Conservation (phyloP, 1,140 invertebrate genomes). For the Paramacrobiotus metropolitanus region DNA sequence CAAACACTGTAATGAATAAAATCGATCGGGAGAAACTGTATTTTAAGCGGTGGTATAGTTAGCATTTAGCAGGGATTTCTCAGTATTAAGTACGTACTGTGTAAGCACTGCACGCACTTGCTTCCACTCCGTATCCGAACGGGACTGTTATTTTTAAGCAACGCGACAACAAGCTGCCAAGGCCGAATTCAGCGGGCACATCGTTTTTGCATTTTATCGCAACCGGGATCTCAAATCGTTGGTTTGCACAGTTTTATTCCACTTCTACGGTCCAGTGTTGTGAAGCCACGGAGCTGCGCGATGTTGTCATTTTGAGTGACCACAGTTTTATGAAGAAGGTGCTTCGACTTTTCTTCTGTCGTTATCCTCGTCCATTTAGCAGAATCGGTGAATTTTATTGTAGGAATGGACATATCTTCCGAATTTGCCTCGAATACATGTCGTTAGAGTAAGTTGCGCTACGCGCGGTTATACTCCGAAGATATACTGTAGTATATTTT, state of each 20-base stretch:
- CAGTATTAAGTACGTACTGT: too few relatives aligned
- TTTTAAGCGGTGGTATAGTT: too few relatives aligned
- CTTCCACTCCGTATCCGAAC: too few relatives aligned
- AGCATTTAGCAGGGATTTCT: too few relatives aligned
- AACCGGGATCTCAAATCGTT: neutral
- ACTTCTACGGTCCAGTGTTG: neutral
- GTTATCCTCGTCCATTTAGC: neutral
- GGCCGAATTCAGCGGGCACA: slow-evolving; percentile 1
- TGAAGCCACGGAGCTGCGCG: neutral
- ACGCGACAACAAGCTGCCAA: neutral
- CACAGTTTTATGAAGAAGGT: neutral
- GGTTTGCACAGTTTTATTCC: neutral
- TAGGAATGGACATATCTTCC: neutral
- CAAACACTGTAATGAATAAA: too few relatives aligned
- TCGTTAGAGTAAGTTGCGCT: neutral
- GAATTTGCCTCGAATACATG: neutral
- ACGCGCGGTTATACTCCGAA: too few relatives aligned
- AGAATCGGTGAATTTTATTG: too few relatives aligned
- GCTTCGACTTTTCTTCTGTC: neutral
- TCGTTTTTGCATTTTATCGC: neutral
- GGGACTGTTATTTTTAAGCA: too few relatives aligned
- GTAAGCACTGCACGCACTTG: too few relatives aligned
- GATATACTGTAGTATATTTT: neutral
- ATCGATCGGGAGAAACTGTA: too few relatives aligned
- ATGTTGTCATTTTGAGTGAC: neutral